These are phyloP conservation scores for Sarcophaga rosellei DNA, from an alignment of 2,888 invertebrate species.

Conservation along the genomic window DNA sequence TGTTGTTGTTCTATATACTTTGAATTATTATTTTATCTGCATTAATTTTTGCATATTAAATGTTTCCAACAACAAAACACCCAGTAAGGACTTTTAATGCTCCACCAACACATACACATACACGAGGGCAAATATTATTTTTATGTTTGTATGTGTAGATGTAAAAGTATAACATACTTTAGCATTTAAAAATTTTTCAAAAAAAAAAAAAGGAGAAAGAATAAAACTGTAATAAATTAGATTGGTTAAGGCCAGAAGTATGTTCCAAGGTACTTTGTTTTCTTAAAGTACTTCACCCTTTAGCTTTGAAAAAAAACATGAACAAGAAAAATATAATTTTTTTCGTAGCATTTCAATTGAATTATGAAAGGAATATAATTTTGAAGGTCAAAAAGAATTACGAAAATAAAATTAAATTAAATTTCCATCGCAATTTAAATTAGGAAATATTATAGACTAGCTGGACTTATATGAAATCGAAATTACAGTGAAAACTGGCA, in stretches of 20 bases:
- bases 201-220: too few species aligned
- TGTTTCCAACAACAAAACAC: slow-evolving; percentile 13
- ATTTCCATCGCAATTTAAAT: too few species aligned
- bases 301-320: too few species aligned
- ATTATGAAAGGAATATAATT: too few species aligned
- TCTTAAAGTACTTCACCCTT: neutral
- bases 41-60: slow-evolving; percentile 33
- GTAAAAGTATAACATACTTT: neutral
- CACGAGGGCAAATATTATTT: too few species aligned
- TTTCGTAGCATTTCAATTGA: too few species aligned
- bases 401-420: too few species aligned
- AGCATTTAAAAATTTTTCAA: neutral
- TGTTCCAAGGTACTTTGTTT: neutral
- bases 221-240: slow-evolving; percentile 27
- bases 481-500: too few species aligned
- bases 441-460: too few species aligned
- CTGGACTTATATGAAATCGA: too few species aligned
- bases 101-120: neutral
- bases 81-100: neutral
- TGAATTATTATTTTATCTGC: slow-evolving; percentile 44
- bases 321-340: too few species aligned
- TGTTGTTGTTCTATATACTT: neutral
- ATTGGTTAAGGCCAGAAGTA: slow-evolving; percentile 24
- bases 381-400: too few species aligned
- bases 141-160: neutral